Conservation (phyloP, 2,888 invertebrate species). For the Malthinus flaveolus region DNA sequence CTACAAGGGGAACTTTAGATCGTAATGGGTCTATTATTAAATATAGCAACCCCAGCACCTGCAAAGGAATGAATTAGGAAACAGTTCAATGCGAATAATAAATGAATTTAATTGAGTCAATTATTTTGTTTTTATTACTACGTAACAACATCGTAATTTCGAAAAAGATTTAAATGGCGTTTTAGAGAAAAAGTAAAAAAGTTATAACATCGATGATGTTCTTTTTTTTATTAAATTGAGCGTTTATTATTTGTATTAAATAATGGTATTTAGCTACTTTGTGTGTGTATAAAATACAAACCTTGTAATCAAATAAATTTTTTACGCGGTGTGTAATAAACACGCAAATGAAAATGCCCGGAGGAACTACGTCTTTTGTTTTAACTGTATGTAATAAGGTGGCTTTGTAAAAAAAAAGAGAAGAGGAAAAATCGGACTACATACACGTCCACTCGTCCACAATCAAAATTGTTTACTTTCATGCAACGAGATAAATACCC, state of each 20-base stretch:
- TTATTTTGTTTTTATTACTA: conserved; percentile 14
- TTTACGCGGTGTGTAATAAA: neutral
- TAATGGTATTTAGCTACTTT: neutral
- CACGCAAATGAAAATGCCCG: neutral
- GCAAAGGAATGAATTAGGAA: conserved; percentile 41
- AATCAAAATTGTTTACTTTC: conserved; percentile 17
- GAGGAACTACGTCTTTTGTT: neutral
- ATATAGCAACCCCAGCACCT: conserved; percentile 30
- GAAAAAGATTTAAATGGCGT: too few relatives aligned
- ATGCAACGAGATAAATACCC: conserved; percentile 12
- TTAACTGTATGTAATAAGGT: conserved; percentile 5
- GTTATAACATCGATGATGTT: neutral
- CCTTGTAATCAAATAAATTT: conserved; percentile 1
- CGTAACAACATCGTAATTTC: conserved; percentile 4
- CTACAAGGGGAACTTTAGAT: conserved; percentile 23
- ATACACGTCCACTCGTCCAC: neutral
- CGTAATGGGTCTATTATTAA: conserved; percentile 31
- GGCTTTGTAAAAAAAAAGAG: neutral
- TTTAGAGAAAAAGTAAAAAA: too few relatives aligned
- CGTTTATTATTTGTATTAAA: neutral
- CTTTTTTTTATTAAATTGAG: neutral
- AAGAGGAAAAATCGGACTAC: conserved; percentile 1
- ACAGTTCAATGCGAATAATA: conserved; percentile 36
- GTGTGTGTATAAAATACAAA: neutral
- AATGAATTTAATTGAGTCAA: conserved; percentile 25